Evolutionary conservation across 2,797 vertebrate species (phyloP).

Genomic region (Myiotriccus ornatus): DNA sequence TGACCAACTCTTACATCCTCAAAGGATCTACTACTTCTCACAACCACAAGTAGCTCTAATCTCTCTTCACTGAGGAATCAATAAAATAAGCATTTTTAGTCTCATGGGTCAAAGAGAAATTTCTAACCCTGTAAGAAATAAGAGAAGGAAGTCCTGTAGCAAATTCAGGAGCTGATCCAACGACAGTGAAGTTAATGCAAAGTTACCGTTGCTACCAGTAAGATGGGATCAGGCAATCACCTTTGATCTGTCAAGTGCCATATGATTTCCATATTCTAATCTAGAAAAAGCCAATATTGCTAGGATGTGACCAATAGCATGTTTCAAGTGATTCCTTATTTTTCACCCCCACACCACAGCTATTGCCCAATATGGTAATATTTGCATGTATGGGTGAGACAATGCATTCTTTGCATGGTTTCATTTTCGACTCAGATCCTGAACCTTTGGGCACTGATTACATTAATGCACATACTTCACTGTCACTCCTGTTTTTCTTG

Average conservation of each 20-base stretch:
- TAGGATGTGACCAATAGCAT: neutral
- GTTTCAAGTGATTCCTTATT: neutral
- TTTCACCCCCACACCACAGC: neutral
- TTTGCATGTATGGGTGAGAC: neutral
- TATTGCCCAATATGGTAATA: neutral
- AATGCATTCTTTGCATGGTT: neutral
- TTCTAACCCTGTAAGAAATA: neutral
- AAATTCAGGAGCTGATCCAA: neutral
- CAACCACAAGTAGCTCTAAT: neutral
- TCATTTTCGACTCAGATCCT: neutral
- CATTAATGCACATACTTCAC: neutral
- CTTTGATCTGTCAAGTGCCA: neutral
- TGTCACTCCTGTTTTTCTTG: neutral
- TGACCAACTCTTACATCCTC: accelerated
- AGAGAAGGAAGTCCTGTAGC: neutral
- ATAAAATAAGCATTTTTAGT: neutral
- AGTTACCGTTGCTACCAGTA: neutral
- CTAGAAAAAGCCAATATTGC: neutral
- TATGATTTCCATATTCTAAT: neutral
- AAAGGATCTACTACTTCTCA: neutral
- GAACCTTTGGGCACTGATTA: neutral
- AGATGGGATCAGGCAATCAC: neutral
- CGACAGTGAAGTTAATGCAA: neutral
- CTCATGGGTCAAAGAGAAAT: neutral
- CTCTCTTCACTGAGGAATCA: neutral